Evolutionary conservation across 2,113 vertebrate genomes (phyloP), one percentile per base, ranked within the genome.

Genomic region (Odontophorus gujanensis): DNA sequence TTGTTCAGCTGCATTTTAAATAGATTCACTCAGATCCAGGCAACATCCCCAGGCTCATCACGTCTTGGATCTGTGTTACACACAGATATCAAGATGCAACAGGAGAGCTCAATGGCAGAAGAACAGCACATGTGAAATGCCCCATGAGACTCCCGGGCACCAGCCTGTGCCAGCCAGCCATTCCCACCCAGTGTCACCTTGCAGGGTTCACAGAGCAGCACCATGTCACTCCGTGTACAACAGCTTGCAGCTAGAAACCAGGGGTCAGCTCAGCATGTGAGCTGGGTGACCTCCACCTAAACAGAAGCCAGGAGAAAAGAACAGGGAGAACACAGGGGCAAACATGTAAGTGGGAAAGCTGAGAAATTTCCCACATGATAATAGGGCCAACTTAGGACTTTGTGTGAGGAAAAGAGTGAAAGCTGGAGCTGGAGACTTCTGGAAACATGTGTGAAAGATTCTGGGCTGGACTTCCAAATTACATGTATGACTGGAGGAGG

Each of bases 1-100:
- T 88, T 65, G 76, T 61, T 71, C 87, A 63, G 72, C 55, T 71
- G 19, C 7, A 38, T 17, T 84, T 76, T 12, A 9, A 62, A 76
- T 0, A 80, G 74, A 66, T 18, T 57, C 50, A 40, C 67, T 85
- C 30, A 58, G 73, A 82, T 21, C 30, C 81, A 63, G 72, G 34
- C 47, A 57, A 80, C 61, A 47, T 63, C 87, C 63, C 42, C 61
- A 67, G 59, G 75, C 40, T 19, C 84, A 47, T 82, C 71, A 40
- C 72, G 62, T 47, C 63, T 63, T 3, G 30, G 30, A 50, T 45
- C n/a, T 50, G 69, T 1, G 0, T 26, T 45, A 59, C 3, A 0
- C 0, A 2, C 0, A 7, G 69, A 51, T 8, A 2, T 17, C 53
- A 17, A 7, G 63, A 57, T 45, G 82, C 53, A 61, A 9, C 0